Conservation (phyloP, 2,113 vertebrate genomes). For the Rafetus swinhoei region DNA sequence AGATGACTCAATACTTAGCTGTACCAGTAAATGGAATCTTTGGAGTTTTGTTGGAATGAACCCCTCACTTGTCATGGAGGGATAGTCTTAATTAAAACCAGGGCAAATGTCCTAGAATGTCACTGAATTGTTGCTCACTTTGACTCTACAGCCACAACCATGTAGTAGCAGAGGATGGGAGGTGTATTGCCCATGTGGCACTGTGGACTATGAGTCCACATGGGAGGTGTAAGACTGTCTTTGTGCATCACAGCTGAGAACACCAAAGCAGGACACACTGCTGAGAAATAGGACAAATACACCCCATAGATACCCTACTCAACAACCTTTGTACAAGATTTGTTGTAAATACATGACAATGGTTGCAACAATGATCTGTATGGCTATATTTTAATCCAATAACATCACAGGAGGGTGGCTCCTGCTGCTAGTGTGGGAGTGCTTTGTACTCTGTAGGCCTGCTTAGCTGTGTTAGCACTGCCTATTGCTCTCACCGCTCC, state of each 20-base stretch:
- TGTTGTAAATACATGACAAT: too few relatives aligned
- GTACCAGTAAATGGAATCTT: background rate
- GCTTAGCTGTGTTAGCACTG: background rate
- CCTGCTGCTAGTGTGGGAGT: fast-evolving
- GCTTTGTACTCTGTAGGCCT: fast-evolving
- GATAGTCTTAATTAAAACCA: background rate
- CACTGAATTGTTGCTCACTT: too few relatives aligned
- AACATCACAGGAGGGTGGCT: background rate
- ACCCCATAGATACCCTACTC: too few relatives aligned
- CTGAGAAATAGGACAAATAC: too few relatives aligned
- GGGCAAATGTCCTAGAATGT: background rate
- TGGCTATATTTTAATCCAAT: background rate
- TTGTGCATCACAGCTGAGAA: too few relatives aligned
- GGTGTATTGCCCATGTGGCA: fast-evolving
- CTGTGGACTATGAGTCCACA: background rate
- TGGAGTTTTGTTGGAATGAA: background rate
- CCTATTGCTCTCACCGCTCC: fast-evolving
- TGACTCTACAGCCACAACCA: background rate
- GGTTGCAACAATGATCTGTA: too few relatives aligned
- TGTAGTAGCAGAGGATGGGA: background rate
- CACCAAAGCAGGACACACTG: too few relatives aligned
- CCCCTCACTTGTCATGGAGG: background rate
- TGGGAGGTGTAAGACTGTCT: too few relatives aligned
- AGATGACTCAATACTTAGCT: background rate
- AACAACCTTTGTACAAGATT: too few relatives aligned